phyloP scores from a whole-genome alignment of 2,888 invertebrate genomes.

The Leptogaster cylindrica region DNA sequence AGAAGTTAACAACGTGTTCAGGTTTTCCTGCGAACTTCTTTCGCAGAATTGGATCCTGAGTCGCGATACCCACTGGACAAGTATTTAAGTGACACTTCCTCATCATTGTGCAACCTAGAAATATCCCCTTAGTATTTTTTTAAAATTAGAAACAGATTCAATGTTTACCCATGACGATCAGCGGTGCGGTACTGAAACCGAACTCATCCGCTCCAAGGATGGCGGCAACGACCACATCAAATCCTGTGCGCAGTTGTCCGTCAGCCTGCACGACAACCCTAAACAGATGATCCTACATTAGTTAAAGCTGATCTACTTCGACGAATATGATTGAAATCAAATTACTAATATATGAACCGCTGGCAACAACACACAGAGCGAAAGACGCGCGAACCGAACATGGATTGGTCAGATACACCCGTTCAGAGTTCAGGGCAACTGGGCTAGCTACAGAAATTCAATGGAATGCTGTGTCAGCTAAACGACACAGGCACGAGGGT shows the following conservation, averaged over 20 bases:
- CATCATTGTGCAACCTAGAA: constrained; percentile 96
- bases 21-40: constrained; percentile 98
- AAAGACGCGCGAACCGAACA: constrained; percentile 34
- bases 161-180: constrained; percentile 84
- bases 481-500: neutral
- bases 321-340: constrained; percentile 43
- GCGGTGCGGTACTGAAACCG: constrained; percentile 97
- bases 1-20: constrained; percentile 95
- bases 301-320: neutral
- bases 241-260: constrained; percentile 93
- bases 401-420: constrained; percentile 34
- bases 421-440: constrained; percentile 20
- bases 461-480: constrained; percentile 19
- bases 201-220: constrained; percentile 97
- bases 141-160: neutral
- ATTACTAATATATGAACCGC: constrained; percentile 47
- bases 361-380: constrained; percentile 44
- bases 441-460: constrained; percentile 35
- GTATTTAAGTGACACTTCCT: constrained; percentile 99
- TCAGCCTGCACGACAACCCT: constrained; percentile 96
- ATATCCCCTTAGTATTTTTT: neutral
- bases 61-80: constrained; percentile 98
- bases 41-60: constrained; percentile 93
- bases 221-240: constrained; percentile 95
- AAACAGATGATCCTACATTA: constrained; percentile 43